Evolutionary conservation across 1,140 invertebrate genomes (phyloP).

Genomic region (Drosophila eugracilis): DNA sequence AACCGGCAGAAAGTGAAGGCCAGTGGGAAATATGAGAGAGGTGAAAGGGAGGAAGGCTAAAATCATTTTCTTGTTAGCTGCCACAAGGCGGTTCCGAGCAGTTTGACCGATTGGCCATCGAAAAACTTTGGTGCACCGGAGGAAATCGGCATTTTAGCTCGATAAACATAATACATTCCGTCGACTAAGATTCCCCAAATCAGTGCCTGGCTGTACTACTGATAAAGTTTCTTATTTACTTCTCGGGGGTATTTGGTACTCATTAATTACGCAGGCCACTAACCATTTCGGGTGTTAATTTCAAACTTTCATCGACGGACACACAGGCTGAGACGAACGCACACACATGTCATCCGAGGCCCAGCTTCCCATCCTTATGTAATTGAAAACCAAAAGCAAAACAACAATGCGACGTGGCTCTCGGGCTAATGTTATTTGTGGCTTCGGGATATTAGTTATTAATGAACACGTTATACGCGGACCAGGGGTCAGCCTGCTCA

Average conservation of each 20-base stretch:
- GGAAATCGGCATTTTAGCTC: conserved; percentile 4
- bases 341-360: conserved; percentile 46
- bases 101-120: conserved; percentile 71
- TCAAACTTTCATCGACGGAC: conserved; percentile 77
- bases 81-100: conserved; percentile 50
- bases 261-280: conserved; percentile 74
- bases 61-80: conserved; percentile 76
- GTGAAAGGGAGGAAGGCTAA: conserved; percentile 36
- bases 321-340: conserved; percentile 20
- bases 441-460: conserved; percentile 80
- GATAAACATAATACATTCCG: not conserved
- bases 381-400: conserved; percentile 77
- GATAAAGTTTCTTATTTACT: conserved; percentile 59
- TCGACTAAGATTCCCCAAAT: not conserved
- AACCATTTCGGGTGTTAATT: conserved; percentile 74
- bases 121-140: conserved; percentile 55
- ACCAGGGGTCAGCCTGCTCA: conserved; percentile 26
- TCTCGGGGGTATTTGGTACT: conserved; percentile 64
- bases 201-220: not conserved
- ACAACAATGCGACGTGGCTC: conserved; percentile 54
- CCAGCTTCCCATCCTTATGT: conserved; percentile 53
- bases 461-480: conserved; percentile 64
- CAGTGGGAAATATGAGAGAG: conserved; percentile 15
- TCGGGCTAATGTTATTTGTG: conserved; percentile 74
- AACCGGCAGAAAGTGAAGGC: conserved; percentile 3